Conservation (phyloP, 2,797 vertebrate genomes). For the Craterocephalus amniculus region DNA sequence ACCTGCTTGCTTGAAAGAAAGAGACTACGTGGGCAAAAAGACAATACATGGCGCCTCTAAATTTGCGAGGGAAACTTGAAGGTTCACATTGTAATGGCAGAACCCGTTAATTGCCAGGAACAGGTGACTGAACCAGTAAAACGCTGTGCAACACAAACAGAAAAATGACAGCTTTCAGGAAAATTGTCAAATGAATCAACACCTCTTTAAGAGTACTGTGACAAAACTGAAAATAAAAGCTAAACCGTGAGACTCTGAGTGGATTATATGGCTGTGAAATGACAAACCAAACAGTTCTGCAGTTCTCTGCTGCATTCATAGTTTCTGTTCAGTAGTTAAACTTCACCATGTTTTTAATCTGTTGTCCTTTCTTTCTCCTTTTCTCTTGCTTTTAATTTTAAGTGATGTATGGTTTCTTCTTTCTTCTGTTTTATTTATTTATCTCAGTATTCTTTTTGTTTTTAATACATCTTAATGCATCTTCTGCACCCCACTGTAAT, state of each 20-base stretch:
- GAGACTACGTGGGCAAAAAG: conserved; percentile 7
- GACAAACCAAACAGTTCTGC: background rate
- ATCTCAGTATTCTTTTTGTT: too few relatives aligned
- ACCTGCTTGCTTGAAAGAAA: conserved; percentile 53
- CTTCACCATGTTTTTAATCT: too few relatives aligned
- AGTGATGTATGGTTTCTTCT: too few relatives aligned
- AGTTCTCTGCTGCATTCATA: too few relatives aligned
- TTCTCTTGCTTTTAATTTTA: too few relatives aligned
- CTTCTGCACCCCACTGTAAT: too few relatives aligned
- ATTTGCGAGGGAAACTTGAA: background rate
- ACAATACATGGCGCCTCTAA: background rate
- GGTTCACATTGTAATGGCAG: background rate
- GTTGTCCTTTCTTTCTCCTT: too few relatives aligned
- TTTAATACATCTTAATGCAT: too few relatives aligned
- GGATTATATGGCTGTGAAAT: background rate
- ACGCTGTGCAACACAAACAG: background rate
- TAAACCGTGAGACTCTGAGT: background rate
- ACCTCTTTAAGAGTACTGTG: background rate
- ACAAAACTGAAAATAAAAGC: background rate
- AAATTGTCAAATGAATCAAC: background rate
- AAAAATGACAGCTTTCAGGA: background rate
- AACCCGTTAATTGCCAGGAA: background rate
- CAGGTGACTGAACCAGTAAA: background rate
- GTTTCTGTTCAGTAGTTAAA: too few relatives aligned
- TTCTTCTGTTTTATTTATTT: too few relatives aligned